These are phyloP conservation scores for Fregata magnificens DNA, from an alignment of 2,113 vertebrate genomes.

Conservation along the genomic window DNA sequence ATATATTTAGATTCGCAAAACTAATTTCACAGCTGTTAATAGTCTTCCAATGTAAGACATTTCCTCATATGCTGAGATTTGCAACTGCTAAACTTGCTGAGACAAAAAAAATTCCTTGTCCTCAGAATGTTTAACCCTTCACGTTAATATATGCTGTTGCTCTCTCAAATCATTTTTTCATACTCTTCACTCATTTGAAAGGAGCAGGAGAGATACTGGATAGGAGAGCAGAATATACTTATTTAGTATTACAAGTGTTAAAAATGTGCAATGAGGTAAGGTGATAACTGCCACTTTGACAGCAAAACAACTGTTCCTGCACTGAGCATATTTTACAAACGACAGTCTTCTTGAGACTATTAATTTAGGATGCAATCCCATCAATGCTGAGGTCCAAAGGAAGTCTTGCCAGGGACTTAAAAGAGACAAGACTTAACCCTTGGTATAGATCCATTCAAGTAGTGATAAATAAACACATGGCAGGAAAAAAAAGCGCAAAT, in stretches of 20 bases:
- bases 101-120: background rate
- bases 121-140: conserved; percentile 3
- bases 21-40: conserved; percentile 47
- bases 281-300: background rate
- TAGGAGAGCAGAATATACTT: background rate
- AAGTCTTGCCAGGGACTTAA: background rate
- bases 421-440: background rate
- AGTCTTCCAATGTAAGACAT: background rate
- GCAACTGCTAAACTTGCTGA: conserved; percentile 24
- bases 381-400: background rate
- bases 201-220: background rate
- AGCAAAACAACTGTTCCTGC: background rate
- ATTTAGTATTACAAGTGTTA: background rate
- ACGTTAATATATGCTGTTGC: background rate
- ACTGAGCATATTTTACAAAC: background rate
- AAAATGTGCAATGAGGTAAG: background rate
- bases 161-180: background rate
- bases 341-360: background rate
- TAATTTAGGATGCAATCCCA: background rate
- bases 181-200: background rate
- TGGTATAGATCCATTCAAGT: background rate
- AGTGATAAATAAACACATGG: background rate
- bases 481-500: background rate
- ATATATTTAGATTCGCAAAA: conserved; percentile 9
- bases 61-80: background rate